Base-by-base conservation (phyloP, 2,797 vertebrate genomes). In the Ciconia nigra region DNA sequence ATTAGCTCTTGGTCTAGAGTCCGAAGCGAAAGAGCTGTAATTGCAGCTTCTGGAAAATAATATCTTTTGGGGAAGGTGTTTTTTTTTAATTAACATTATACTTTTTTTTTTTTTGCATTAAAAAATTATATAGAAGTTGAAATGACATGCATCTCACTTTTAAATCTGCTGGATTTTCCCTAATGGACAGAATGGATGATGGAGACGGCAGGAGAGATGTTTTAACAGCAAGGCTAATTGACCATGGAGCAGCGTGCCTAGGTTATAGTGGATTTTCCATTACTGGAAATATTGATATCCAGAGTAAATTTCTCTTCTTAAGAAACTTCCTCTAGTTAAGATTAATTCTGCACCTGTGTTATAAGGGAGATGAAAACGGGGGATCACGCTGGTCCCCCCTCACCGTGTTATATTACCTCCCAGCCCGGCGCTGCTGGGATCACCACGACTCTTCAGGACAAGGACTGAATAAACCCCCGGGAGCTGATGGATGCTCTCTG, bases 401-500 rank as follows among this genome's bases (percentile, higher is more conserved):
- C 18, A 2, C 31, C 1, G 2, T 28, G 35, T 70, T 46, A 2
- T 0, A 0, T 29, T 41, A 6, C 26, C 33, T 72, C 51, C 20
- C 25, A 29, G 26, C 69, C 49, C 4, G 2, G 58, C 1, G 2
- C 24, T 21, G 87, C 83, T 76, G 90, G 83, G 89, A 85, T 93
- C 87, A 31, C 15, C 0, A 26, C 1, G 9, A 41, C 82, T 67
- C 81, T 77, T 88, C 69, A 62, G 73, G 65, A 18, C 24, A 25
- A 49, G 25, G 44, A 7, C 41, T 70, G 17, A 13, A 46, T 22
- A 58, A 55, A 24, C 24, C 59, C 67, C 51, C 5, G 6, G 49
- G 59, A 87, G 78, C 9, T 42, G 70, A 26, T 12, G 72, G 71
- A 77, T 71, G 46, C 49, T 81, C 46, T 81, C 29, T 14, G 21